Evolutionary conservation across 1,140 invertebrate genomes (phyloP), one percentile per base, ranked within the genome.

Genomic region (Hetaerina americana): DNA sequence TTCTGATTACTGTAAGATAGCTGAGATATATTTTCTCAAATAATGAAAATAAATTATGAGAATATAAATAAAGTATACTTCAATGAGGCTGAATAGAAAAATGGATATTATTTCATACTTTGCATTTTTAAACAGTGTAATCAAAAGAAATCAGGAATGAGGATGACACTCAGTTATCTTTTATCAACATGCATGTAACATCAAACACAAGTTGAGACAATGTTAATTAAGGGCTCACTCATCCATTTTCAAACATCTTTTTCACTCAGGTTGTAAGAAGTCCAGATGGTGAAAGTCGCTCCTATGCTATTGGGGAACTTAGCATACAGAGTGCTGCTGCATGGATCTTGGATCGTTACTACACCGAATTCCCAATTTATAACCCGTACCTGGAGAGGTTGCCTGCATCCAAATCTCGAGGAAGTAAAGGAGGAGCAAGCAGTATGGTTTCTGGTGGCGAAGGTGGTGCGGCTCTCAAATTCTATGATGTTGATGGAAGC

Each of bases 251-350:
- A n/a, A 22, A 57, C 22, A 57, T 12, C 12, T 57, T 57, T 31
- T 72, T 71, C 72, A 74, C 75, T 12, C 69, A 85, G 81, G 88
- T 94, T 49, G 90, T 97, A 0, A 85, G 97, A 75, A 97, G 94
- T 66, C 97, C 97, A 0, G 97, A 99, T 80, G 97, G 97, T 0
- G 90, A 89, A 72, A 92, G 90, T 70, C 84, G 86, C 73, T 89
- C 90, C 0, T 98, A 96, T 80, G 88, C 88, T 40, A 88, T 98
- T 26, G 96, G 96, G 0, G 90, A 95, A 78, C 83, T 98, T 70
- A 95, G 94, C 76, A 95, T 99, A 75, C 97, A 99, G 80, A 83
- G 95, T 76, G 94, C 96, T 1, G 95, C 97, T 0, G 91, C 96
- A 0, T 95, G 92, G 89, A 88, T 97, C 10, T 81, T 99, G 28